phyloP scores from a whole-genome alignment of 2,888 invertebrate species.

The Dione juno region DNA sequence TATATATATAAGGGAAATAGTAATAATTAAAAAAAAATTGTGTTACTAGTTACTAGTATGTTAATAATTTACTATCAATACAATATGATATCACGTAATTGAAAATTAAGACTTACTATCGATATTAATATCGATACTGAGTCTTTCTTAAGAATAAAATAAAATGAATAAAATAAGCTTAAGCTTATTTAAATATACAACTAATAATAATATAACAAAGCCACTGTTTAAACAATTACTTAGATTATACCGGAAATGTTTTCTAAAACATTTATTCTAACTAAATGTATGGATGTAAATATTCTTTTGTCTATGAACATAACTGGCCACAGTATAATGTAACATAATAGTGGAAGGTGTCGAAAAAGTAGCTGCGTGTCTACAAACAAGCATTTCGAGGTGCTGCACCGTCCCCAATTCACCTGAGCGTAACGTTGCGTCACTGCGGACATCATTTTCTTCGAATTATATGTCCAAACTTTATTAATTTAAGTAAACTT shows the following conservation, averaged over 20 bases:
- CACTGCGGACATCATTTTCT: slow-evolving; percentile 53
- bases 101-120: too few species aligned
- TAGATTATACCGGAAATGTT: slow-evolving; percentile 1
- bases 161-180: too few species aligned
- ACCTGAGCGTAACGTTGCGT: slow-evolving; percentile 56
- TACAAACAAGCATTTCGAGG: slow-evolving; percentile 30
- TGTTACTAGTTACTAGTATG: too few species aligned
- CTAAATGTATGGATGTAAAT: background rate
- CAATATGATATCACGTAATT: too few species aligned
- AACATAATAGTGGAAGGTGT: slow-evolving; percentile 34
- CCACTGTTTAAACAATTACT: background rate
- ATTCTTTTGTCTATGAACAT: slow-evolving; percentile 20
- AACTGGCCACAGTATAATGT: slow-evolving; percentile 20
- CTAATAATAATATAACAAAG: background rate
- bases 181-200: background rate
- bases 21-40: too few species aligned
- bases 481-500: slow-evolving; percentile 6
- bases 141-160: too few species aligned
- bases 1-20: too few species aligned
- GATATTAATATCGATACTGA: too few species aligned
- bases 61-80: too few species aligned
- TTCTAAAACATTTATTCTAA: background rate
- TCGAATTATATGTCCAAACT: slow-evolving; percentile 43
- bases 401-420: slow-evolving; percentile 49
- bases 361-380: slow-evolving; percentile 41